Base-by-base conservation (phyloP, 2,888 invertebrate genomes). In the Eupithecia insigniata region DNA sequence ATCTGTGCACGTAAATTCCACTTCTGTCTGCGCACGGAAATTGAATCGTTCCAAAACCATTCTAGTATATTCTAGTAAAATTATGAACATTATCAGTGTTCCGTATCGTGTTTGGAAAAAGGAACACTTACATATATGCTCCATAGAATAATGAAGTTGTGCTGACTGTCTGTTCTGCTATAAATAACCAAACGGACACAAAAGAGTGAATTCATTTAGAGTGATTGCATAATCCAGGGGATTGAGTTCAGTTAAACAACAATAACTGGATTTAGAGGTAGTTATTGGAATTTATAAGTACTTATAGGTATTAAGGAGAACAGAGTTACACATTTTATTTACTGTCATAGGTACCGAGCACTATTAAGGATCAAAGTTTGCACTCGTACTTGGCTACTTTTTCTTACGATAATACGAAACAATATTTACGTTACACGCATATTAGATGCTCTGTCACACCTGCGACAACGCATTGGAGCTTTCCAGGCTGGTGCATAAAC, bases 1-100 rank as follows among this genome's bases (percentile, higher is more conserved):
- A 93, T 92, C 90, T 89, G 91, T 86, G 90, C 92, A 90, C 92
- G 92, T 93, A 93, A 92, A 93, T 93, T 91, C 87, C 85, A 84
- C 83, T 86, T 88, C 92, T 93, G 93, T 92, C 92, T 92, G 90
- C 89, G 90, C 89, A 87, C 89, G 93, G 93, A 93, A 93, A 93
- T 93, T 92, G 92, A 92, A 93, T 92, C 90, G 92, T 90, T 90
- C 87, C 87, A 90, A 88, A 89, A 91, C 89, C 90, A 90, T 90
- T 87, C 86, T 90, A 87, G 92, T 91, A 90, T 88, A 90, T 72
- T 72, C 46, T 70, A 69, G 72, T 60, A 30, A 72, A 75, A 66
- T 75, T 69, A 74, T 69, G 65, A 72, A 70, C 46, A 66, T 72
- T 70, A 70, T 72, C 70, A 70, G 66, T 51, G 66, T 58, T 58